These are phyloP conservation scores for Microcebus ravelobensis DNA, from an alignment of 2,113 vertebrate species.

Conservation along the genomic window DNA sequence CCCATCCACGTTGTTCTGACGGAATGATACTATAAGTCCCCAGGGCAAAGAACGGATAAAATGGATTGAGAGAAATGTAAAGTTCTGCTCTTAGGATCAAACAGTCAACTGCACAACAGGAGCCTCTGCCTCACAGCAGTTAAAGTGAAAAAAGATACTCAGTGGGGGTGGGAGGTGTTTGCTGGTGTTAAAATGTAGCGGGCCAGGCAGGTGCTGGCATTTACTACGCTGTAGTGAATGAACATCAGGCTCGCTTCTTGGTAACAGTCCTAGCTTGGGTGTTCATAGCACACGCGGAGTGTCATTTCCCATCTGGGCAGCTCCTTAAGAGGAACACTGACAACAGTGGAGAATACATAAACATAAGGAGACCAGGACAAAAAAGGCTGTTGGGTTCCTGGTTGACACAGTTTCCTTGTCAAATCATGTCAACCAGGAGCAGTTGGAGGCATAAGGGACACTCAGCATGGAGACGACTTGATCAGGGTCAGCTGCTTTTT, in stretches of 20 bases:
- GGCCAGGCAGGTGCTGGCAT: accelerated
- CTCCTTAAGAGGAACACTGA: not conserved
- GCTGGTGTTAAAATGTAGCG: not conserved
- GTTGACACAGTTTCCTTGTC: no score
- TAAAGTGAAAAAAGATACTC: not conserved
- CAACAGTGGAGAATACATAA: not conserved
- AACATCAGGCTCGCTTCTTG: not conserved
- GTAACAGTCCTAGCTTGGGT: not conserved
- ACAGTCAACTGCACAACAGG: not conserved
- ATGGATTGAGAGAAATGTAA: not conserved
- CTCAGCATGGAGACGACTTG: not conserved
- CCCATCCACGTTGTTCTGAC: not conserved
- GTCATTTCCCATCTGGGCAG: not conserved
- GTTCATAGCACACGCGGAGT: not conserved
- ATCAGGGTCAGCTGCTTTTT: not conserved
- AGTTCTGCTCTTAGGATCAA: not conserved
- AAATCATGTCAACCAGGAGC: not conserved
- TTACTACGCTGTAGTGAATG: not conserved
- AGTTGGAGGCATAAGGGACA: not conserved
- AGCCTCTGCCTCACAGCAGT: not conserved
- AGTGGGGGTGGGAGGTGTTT: accelerated
- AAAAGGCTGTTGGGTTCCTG: not conserved
- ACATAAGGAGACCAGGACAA: not conserved
- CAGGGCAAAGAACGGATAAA: not conserved
- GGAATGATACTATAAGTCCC: not conserved